Conservation (phyloP, 1,140 invertebrate genomes). For the Oncopeltus fasciatus region DNA sequence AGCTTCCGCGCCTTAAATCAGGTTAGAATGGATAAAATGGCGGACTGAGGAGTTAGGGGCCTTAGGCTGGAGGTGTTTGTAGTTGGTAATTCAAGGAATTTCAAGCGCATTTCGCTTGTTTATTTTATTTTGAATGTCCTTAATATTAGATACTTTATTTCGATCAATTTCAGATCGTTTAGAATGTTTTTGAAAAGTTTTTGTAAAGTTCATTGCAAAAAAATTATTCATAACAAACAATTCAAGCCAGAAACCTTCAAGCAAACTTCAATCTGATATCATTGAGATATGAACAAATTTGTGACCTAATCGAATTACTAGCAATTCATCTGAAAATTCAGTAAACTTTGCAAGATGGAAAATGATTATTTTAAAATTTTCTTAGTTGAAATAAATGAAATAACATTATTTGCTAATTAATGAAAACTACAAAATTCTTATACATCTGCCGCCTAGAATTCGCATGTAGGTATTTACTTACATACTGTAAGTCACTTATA, state of each 20-base stretch:
- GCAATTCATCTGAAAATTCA: no score
- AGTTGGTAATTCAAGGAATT: background rate
- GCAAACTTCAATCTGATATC: background rate
- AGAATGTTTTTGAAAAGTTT: no score
- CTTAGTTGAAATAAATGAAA: no score
- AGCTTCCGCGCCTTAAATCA: slow-evolving; percentile 15
- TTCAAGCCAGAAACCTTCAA: background rate
- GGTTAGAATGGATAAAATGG: slow-evolving; percentile 17
- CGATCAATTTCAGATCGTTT: no score
- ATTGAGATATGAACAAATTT: background rate
- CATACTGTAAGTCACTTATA: no score
- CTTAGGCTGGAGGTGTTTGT: background rate
- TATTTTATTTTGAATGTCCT: background rate
- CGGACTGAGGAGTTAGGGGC: background rate
- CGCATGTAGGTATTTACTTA: no score
- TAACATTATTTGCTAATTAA: no score
- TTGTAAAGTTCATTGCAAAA: background rate
- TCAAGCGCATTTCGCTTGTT: background rate
- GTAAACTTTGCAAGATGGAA: no score
- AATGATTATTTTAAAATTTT: no score
- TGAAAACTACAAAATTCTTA: no score
- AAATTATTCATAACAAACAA: background rate
- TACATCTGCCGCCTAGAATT: no score
- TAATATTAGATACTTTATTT: background rate
- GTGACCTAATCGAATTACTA: background rate